A percentile compares a stretch with the other conserved stretches of the same genome.
These are phyloP conservation scores for Nomia melanderi DNA, from an alignment of 1,140 invertebrate genomes.

Conservation along the genomic window DNA sequence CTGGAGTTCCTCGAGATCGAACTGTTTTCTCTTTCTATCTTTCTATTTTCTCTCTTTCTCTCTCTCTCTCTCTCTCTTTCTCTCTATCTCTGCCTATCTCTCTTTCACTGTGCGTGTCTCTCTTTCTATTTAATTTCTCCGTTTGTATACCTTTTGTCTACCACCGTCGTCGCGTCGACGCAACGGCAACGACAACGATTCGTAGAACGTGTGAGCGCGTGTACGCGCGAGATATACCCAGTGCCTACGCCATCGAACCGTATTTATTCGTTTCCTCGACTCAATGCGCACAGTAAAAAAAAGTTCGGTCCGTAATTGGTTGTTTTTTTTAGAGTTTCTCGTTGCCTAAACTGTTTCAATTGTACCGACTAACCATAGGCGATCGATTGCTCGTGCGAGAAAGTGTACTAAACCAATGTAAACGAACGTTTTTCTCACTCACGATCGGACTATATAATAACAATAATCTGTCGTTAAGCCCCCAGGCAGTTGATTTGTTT, in stretches of 20 bases:
- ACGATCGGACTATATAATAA: conserved; percentile 47
- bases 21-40: too few species aligned
- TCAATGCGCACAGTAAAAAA: not conserved
- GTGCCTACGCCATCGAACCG: conserved; percentile 5
- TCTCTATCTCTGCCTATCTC: too few species aligned
- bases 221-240: not conserved
- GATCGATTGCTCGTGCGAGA: conserved; percentile 43
- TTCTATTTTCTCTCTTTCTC: too few species aligned
- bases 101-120: too few species aligned
- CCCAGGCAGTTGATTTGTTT: conserved; percentile 70
- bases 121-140: too few species aligned
- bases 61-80: too few species aligned
- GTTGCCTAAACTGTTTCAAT: conserved; percentile 53
- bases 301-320: conserved; percentile 3
- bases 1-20: not conserved
- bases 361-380: conserved; percentile 60
- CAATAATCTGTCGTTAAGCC: conserved; percentile 57
- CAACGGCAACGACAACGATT: too few species aligned
- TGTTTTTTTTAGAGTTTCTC: conserved; percentile 27
- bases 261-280: not conserved
- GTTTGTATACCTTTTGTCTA: too few species aligned
- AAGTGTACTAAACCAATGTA: conserved; percentile 57
- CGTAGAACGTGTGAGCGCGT: not conserved
- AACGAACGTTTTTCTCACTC: conserved; percentile 22
- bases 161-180: too few species aligned